These are phyloP conservation scores for Melanostoma scalare DNA, from an alignment of 2,888 invertebrate species.

Conservation along the genomic window DNA sequence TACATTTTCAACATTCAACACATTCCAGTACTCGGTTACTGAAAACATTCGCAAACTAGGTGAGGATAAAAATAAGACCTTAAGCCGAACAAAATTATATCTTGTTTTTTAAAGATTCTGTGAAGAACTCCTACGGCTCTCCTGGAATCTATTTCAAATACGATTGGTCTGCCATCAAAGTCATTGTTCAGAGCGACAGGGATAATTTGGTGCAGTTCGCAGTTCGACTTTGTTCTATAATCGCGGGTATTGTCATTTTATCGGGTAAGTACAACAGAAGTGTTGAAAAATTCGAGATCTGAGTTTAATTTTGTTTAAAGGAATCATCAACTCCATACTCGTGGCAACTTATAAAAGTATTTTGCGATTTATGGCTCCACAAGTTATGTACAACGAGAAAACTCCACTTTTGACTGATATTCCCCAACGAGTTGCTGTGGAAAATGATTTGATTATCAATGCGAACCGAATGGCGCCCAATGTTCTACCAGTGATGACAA, in stretches of 20 bases:
- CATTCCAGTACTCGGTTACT: slow-evolving; percentile 97
- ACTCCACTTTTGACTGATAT: slow-evolving; percentile 23
- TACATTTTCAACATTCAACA: slow-evolving; percentile 87
- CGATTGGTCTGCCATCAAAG: slow-evolving; percentile 94
- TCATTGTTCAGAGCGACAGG: slow-evolving; percentile 90
- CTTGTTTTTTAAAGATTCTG: slow-evolving; percentile 81
- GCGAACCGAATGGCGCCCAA: slow-evolving; percentile 62
- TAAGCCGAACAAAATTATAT: slow-evolving; percentile 61
- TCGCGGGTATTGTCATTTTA: slow-evolving; percentile 96
- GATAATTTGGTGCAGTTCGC: slow-evolving; percentile 91
- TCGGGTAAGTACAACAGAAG: slow-evolving; percentile 83
- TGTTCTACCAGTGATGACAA: slow-evolving; percentile 47
- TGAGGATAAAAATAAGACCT: slow-evolving; percentile 62
- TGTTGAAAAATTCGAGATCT: background rate
- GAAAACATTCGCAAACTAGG: slow-evolving; percentile 91
- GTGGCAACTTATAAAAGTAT: slow-evolving; percentile 39
- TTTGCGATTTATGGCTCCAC: slow-evolving; percentile 54
- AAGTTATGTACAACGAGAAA: slow-evolving; percentile 24
- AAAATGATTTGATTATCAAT: slow-evolving; percentile 57
- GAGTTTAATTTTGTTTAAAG: slow-evolving; percentile 42
- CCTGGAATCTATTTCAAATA: slow-evolving; percentile 98
- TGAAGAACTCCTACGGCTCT: slow-evolving; percentile 93
- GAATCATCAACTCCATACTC: slow-evolving; percentile 68
- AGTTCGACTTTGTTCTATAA: slow-evolving; percentile 93
- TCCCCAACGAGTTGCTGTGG: slow-evolving; percentile 49